A percentile compares a stretch with the other conserved stretches of the same genome.
Conservation (phyloP, 2,888 invertebrate species). For the Cancer borealis region DNA sequence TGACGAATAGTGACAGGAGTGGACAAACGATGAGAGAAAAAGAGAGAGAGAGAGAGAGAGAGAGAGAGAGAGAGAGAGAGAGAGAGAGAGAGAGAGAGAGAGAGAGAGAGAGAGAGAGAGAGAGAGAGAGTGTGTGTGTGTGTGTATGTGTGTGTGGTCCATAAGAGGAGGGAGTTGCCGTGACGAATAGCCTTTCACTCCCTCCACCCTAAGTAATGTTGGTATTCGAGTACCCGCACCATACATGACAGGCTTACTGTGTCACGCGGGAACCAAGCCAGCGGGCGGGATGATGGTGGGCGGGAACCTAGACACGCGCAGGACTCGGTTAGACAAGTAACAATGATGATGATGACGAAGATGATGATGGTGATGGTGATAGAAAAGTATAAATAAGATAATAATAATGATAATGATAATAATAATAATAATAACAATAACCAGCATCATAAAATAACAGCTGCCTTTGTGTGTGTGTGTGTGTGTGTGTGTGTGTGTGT, state of each 20-base stretch:
- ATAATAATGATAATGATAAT: too few relatives aligned
- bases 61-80: slow-evolving; percentile 36
- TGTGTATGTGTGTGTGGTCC: neutral
- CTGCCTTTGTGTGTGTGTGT: too few relatives aligned
- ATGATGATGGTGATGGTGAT: too few relatives aligned
- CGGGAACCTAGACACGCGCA: too few relatives aligned
- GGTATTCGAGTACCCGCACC: neutral
- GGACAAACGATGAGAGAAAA: neutral
- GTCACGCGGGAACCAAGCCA: neutral
- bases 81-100: slow-evolving; percentile 25
- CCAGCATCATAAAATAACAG: too few relatives aligned
- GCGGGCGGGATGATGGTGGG: neutral
- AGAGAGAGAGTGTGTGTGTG: neutral
- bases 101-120: neutral
- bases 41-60: slow-evolving; percentile 43
- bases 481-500: too few relatives aligned
- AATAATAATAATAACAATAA: too few relatives aligned
- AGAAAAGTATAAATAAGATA: too few relatives aligned
- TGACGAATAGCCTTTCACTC: neutral
- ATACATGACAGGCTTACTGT: neutral
- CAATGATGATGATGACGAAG: too few relatives aligned
- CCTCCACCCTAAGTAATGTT: neutral
- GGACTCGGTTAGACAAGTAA: too few relatives aligned
- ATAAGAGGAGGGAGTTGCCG: neutral
- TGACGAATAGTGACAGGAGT: neutral